These are phyloP conservation scores for Syngnathoides biaculeatus DNA, from an alignment of 2,113 vertebrate species.

Conservation along the genomic window DNA sequence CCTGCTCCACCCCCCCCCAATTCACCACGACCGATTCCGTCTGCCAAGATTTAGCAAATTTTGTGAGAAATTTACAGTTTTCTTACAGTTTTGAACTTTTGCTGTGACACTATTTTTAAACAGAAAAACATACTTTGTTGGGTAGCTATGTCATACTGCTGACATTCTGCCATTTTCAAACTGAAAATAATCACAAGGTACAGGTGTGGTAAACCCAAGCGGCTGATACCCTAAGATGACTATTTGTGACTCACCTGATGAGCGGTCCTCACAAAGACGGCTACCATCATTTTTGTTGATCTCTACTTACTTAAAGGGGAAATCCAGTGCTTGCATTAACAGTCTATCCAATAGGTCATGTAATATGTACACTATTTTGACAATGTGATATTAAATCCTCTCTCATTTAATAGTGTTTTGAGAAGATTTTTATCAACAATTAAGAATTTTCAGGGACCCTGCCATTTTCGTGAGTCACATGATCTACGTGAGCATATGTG, in stretches of 20 bases:
- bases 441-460: no score
- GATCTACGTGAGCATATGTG: no score
- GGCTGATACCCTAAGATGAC: slow-evolving; percentile 46
- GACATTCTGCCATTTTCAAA: not conserved
- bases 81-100: slow-evolving; percentile 3
- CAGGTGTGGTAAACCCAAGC: slow-evolving; percentile 22
- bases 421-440: no score
- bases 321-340: no score
- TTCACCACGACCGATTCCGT: slow-evolving; percentile 17
- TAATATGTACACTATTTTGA: no score
- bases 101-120: slow-evolving; percentile 3
- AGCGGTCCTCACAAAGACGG: slow-evolving; percentile 8
- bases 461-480: no score
- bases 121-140: slow-evolving; percentile 13
- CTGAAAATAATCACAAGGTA: slow-evolving; percentile 30
- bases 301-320: not conserved
- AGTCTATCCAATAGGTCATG: no score
- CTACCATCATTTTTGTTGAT: slow-evolving; percentile 35
- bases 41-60: not conserved
- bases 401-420: no score
- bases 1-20: no score
- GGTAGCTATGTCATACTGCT: not conserved
- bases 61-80: slow-evolving; percentile 4
- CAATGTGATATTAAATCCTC: no score
- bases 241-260: slow-evolving; percentile 19